Percentiles rank a stretch among this genome's conserved stretches.
These are phyloP conservation scores for Vireo griseus DNA, from an alignment of 2,797 vertebrate species.

Conservation along the genomic window DNA sequence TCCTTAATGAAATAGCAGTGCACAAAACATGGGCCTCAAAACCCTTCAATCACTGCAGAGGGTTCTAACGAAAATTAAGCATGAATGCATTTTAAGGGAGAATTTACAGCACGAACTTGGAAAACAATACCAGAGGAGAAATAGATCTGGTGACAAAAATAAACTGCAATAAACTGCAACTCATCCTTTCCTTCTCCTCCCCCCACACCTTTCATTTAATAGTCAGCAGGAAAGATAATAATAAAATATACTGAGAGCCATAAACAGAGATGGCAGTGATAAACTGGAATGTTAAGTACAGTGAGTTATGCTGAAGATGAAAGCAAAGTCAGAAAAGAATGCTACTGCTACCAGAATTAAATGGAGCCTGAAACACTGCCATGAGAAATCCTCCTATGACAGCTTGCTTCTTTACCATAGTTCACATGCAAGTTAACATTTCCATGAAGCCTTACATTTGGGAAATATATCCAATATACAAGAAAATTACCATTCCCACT, in stretches of 20 bases:
- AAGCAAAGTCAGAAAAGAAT: constrained; percentile 38
- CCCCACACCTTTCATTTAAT: background rate
- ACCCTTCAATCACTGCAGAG: background rate
- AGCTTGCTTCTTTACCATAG: background rate
- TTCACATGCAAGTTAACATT: background rate
- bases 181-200: background rate
- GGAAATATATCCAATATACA: background rate
- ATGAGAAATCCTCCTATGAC: background rate
- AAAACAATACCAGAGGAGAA: background rate
- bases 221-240: constrained; percentile 27
- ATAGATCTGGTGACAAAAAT: constrained; percentile 14
- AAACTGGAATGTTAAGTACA: constrained; percentile 42
- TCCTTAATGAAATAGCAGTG: background rate
- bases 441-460: background rate
- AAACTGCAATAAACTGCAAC: constrained; percentile 16
- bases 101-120: constrained; percentile 4
- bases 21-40: background rate
- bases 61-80: background rate
- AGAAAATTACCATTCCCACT: background rate
- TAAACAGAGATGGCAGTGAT: constrained; percentile 23
- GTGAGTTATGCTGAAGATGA: constrained; percentile 37
- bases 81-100: background rate
- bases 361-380: constrained; percentile 13
- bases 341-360: constrained; percentile 23
- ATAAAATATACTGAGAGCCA: constrained; percentile 26